Conservation (phyloP, 37 sponge, comb jelly and placozoan genomes). For the Spongia lamella region DNA sequence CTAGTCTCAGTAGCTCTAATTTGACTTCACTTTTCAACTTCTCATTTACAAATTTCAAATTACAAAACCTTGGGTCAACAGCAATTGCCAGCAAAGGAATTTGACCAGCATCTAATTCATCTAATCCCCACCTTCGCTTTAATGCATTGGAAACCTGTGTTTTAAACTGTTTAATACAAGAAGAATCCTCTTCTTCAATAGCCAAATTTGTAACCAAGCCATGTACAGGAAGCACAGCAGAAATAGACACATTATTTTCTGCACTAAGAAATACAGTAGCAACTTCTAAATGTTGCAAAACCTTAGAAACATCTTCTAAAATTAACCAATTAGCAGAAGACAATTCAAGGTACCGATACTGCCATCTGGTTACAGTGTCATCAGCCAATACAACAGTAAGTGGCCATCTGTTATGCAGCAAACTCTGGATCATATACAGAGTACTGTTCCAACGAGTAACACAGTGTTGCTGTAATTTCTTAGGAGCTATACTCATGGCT, state of each 20-base stretch:
- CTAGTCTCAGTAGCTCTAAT: background rate
- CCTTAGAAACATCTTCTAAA: conserved; percentile 12
- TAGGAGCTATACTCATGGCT: conserved; percentile 10
- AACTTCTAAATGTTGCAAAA: conserved; percentile 12
- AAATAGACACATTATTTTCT: conserved; percentile 12
- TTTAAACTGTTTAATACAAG: background rate
- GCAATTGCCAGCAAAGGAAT: background rate
- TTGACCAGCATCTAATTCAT: background rate
- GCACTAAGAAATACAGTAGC: conserved; percentile 13
- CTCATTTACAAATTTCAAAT: background rate
- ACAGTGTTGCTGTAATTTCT: conserved; percentile 18
- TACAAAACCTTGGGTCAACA: background rate
- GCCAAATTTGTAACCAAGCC: background rate
- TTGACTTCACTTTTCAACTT: background rate
- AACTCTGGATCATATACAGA: conserved; percentile 7
- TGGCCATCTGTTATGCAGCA: conserved; percentile 27
- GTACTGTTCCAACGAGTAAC: conserved; percentile 25
- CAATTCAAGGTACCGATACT: conserved; percentile 24
- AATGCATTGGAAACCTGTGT: background rate
- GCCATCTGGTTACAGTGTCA: conserved; percentile 19
- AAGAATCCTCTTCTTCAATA: background rate
- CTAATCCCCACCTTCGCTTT: background rate
- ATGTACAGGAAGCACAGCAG: conserved; percentile 10
- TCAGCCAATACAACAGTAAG: conserved; percentile 23
- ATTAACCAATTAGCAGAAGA: conserved; percentile 10